Base-by-base conservation (phyloP, 2,797 vertebrate genomes). In the Distichodus sexfasciatus region DNA sequence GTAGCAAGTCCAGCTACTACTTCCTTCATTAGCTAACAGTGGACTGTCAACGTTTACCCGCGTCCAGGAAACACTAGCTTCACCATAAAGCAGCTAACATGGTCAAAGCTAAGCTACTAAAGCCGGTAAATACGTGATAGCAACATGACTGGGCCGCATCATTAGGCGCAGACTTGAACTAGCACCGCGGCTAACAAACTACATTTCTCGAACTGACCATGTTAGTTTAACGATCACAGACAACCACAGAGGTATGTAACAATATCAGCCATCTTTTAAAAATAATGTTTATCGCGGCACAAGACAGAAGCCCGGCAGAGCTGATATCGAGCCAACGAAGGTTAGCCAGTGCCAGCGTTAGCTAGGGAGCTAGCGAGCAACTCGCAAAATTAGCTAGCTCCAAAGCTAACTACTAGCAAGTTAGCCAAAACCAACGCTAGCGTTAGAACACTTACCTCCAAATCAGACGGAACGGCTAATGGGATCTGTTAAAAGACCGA, bases 291-390 rank as follows among this genome's bases (percentile, higher is more conserved):
- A 5, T 3, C 28, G 38, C 4, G 3, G 24, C 23, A 26, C 41
- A 38, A 36, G 5, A 55, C 53, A 40, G 2, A n/a, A n/a, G n/a
- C n/a, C n/a, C n/a, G n/a, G n/a, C n/a, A n/a, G n/a, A 8, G 4
- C 35, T 60, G 15, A 2, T 54, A 36, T 65, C 4, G 41, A 38
- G 15, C 23, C 9, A 46, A 28, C 14, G 61, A 38, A 46, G 24
- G 24, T 3, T 5, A 38, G 7, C 23, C 8, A 17, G 50, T 35
- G 26, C 19, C n/a, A 2, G 46, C 4, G 7, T 35, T 54, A 35
- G 50, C 50, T n/a, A 17, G 50, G 6, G 63, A 68, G 67, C 63
- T 61, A 76, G 47, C 74, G 24, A n/a, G 19, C 62, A 74, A 47
- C 12, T 14, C 44, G n/a, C 12, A 46, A 40, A 26, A 46, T 6